phyloP scores from a whole-genome alignment of 2,888 invertebrate species.

The Diabrotica balteata region DNA sequence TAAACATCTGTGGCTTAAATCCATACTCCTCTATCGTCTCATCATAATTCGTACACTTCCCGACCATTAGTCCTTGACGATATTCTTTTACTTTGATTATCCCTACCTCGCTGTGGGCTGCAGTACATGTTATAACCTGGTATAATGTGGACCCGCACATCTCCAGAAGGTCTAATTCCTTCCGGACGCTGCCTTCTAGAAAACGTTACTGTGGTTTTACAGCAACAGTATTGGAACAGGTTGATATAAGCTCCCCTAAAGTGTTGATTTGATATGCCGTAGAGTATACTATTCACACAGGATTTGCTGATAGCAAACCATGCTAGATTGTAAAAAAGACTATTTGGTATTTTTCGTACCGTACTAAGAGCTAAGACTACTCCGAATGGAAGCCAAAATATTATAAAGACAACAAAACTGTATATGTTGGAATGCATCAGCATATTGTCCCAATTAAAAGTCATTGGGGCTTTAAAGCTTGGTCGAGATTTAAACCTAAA shows the following conservation, averaged over 20 bases:
- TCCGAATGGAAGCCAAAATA: slow-evolving; percentile 75
- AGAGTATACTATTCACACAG: slow-evolving; percentile 71
- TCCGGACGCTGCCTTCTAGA: slow-evolving; percentile 66
- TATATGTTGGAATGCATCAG: slow-evolving; percentile 70
- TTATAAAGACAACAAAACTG: slow-evolving; percentile 69
- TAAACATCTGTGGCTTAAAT: slow-evolving; percentile 43
- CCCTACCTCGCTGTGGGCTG: slow-evolving; percentile 64
- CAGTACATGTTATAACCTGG: slow-evolving; percentile 73
- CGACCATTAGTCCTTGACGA: slow-evolving; percentile 61
- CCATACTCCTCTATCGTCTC: slow-evolving; percentile 58
- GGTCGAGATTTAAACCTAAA: slow-evolving; percentile 62
- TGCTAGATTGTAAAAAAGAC: slow-evolving; percentile 70
- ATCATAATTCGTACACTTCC: slow-evolving; percentile 67
- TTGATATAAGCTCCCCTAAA: slow-evolving; percentile 76
- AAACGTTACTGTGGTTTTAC: slow-evolving; percentile 76
- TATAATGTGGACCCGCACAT: slow-evolving; percentile 79
- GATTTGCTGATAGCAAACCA: slow-evolving; percentile 77
- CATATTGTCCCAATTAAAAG: slow-evolving; percentile 69
- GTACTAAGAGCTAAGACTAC: slow-evolving; percentile 66
- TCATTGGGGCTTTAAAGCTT: slow-evolving; percentile 69
- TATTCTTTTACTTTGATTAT: slow-evolving; percentile 54
- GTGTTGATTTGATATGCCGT: slow-evolving; percentile 70
- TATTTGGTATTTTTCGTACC: slow-evolving; percentile 61
- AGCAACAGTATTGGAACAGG: slow-evolving; percentile 81
- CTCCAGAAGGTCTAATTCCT: slow-evolving; percentile 62